phyloP scores from a whole-genome alignment of 2,113 vertebrate genomes.

The Ictidomys tridecemlineatus region DNA sequence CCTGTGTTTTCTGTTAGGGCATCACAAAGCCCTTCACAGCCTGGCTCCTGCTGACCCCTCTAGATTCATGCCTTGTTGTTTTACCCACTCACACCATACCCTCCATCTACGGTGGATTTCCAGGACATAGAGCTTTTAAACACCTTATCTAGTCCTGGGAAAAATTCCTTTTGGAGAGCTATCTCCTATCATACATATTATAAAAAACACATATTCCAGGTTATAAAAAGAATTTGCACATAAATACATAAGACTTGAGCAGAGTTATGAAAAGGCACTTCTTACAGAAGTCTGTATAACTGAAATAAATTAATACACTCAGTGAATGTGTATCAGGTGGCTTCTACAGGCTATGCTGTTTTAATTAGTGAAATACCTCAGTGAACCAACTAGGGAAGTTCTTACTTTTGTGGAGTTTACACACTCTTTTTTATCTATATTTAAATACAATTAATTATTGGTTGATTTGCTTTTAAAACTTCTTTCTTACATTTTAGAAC shows the following conservation, averaged over 20 bases:
- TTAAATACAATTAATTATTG: neutral
- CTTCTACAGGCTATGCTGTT: neutral
- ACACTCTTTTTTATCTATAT: neutral
- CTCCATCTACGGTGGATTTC: neutral
- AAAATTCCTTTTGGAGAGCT: neutral
- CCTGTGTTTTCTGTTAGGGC: neutral
- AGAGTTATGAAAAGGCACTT: neutral
- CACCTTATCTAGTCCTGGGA: neutral
- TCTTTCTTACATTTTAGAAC: neutral
- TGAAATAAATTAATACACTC: constrained; percentile 3
- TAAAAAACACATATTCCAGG: neutral
- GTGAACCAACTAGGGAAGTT: neutral
- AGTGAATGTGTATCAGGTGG: neutral
- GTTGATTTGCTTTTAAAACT: neutral
- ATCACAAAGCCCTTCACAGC: neutral
- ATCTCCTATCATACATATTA: neutral
- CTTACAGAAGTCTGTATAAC: neutral
- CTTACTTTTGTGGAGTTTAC: neutral
- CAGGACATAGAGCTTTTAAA: neutral
- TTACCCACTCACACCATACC: neutral
- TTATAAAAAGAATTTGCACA: neutral
- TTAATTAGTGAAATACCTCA: neutral
- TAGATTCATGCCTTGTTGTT: neutral
- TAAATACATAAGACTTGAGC: neutral
- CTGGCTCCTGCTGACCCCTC: neutral